These are phyloP conservation scores for Aplidium turbinatum DNA, from an alignment of 23 tunicate species.

Conservation along the genomic window DNA sequence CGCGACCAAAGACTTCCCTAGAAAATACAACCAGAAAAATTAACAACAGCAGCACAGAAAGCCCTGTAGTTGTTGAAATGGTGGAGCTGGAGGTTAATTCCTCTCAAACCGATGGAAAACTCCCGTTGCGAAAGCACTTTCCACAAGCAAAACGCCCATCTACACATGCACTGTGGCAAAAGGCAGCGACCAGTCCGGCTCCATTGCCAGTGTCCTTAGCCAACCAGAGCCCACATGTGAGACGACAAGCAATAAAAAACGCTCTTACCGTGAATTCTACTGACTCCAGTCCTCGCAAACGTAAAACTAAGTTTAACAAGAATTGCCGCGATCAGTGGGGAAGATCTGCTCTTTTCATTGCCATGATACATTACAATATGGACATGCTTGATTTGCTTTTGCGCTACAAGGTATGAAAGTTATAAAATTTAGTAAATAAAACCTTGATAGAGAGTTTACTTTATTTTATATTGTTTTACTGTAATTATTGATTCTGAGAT, in stretches of 20 bases:
- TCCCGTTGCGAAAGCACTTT: background rate
- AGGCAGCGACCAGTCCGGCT: constrained; percentile 5
- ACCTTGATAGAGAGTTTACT: no score
- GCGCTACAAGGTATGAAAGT: constrained; percentile 51
- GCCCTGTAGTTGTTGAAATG: background rate
- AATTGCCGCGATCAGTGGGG: constrained; percentile 81
- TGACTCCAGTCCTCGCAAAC: background rate
- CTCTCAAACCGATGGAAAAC: background rate
- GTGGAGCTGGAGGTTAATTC: background rate
- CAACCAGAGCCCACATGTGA: background rate
- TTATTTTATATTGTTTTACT: no score
- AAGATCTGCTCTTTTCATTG: constrained; percentile 59
- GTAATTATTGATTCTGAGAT: no score
- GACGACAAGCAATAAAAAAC: background rate
- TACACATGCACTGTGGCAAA: constrained; percentile 26
- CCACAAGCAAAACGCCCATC: background rate
- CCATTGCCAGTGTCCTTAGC: constrained; percentile 32
- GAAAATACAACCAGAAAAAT: background rate
- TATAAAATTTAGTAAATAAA: no score
- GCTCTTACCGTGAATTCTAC: background rate
- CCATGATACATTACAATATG: constrained; percentile 52
- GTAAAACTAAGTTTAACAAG: constrained; percentile 43
- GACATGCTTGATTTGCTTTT: constrained; percentile 59
- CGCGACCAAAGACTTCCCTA: background rate
- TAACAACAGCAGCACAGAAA: background rate